Conservation (phyloP, 2,888 invertebrate species). For the Adelognathus sp. region DNA sequence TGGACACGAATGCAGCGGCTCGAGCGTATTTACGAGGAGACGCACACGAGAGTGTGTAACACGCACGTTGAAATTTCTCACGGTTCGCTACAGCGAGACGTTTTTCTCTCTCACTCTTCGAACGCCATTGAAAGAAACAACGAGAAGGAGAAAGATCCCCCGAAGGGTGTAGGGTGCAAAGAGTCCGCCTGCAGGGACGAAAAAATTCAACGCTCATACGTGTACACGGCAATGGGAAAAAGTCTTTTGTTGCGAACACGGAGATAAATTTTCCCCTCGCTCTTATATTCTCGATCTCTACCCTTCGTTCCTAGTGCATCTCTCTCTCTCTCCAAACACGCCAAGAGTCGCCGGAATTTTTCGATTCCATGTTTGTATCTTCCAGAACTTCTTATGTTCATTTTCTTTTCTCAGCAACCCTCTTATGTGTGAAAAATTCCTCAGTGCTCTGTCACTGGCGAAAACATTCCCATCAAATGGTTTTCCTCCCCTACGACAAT, state of each 20-base stretch:
- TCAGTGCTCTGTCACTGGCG: no score
- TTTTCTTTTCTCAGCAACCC: slow-evolving; percentile 4
- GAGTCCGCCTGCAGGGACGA: slow-evolving; percentile 1
- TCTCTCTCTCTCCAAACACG: not conserved
- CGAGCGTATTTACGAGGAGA: not conserved
- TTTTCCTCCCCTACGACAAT: no score
- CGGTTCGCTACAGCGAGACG: slow-evolving; percentile 39
- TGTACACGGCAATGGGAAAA: slow-evolving; percentile 32
- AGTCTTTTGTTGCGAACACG: slow-evolving; percentile 52
- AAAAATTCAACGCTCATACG: slow-evolving; percentile 10
- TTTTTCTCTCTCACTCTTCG: not conserved
- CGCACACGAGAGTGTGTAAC: slow-evolving; percentile 17
- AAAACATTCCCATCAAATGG: no score
- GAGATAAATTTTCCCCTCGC: slow-evolving; percentile 9
- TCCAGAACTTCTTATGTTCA: slow-evolving; percentile 28
- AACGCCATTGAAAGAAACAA: not conserved
- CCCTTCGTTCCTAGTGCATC: not conserved
- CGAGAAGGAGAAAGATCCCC: not conserved
- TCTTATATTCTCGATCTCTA: slow-evolving; percentile 18
- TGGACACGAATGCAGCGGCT: slow-evolving; percentile 22
- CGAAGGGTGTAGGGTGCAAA: slow-evolving; percentile 10
- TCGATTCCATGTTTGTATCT: slow-evolving; percentile 39
- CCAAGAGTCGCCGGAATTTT: slow-evolving; percentile 30
- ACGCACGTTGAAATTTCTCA: slow-evolving; percentile 52
- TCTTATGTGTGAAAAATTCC: no score